Base-by-base conservation (phyloP, 2,888 invertebrate genomes). In the Malacosoma neustria region DNA sequence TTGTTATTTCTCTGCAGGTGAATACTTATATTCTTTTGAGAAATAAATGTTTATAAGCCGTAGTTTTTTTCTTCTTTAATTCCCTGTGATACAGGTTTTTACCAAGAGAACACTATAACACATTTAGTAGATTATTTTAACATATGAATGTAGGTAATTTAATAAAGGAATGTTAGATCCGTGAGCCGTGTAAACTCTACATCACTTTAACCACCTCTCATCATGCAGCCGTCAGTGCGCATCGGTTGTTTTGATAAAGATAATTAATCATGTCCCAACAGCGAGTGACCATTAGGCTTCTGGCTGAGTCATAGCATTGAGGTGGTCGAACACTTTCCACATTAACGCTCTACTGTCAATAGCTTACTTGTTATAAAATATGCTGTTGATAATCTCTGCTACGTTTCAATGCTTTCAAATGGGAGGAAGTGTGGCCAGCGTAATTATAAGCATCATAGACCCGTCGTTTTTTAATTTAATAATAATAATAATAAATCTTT, bases 281-380 rank as follows among this genome's bases (percentile, higher is more conserved):
- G 62, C 57, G 69, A 69, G 66, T 84, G 82, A 81, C 81, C 82
- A 82, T 80, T 80, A 80, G 73, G 53, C 48, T 39, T 36, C 34
- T 43, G 60, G 81, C 82, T 81, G 82, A 81, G 50, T 82, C 82
- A 84, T 52, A 46, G 47, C 55, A 40, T 13, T 30, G 41, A 33
- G 74, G 74, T 72, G 73, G 75, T 68, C 76, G 69, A 48, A 48
- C 34, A 44, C 42, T 40, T 34, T 40, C 45, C 45, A 49, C 48
- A 60, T 61, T 57, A 61, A 56, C 51, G 48, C 43, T 48, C 51
- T 38, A 38, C 34, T 39, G 22, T 57, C 60, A 60, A 61, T 56
- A 49, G 49, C 36, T 39, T 54, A 50, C 58, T 59, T 54, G 53
- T 58, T 57, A 51, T 53, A 52, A n/a, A n/a, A n/a, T n/a, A n/a